Evolutionary conservation across 1,140 invertebrate genomes (phyloP), one percentile per base, ranked within the genome.

Genomic region (Pinna nobilis): DNA sequence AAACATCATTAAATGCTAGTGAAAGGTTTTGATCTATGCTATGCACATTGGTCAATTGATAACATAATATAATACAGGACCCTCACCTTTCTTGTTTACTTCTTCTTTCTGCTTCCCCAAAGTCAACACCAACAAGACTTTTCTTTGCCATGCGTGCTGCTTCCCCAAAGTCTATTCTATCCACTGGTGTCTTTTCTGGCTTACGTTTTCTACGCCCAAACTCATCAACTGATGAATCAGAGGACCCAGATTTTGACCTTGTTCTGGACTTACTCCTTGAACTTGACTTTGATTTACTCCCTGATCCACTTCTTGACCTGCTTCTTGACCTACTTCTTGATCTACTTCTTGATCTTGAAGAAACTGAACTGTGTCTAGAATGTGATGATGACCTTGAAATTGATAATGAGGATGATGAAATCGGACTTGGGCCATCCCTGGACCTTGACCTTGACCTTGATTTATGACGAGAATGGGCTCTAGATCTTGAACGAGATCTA

Each of bases 171-270:
- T 75, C 73, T 5, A 75, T 59, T 49, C 64, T 64, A 50, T 75
- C 73, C 6, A 75, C 57, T 23, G 73, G 73, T 41, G 39, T 69
- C 33, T 50, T 70, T 28, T 61, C 60, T 15, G 59, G 61, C 23
- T 68, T 70, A 4, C 73, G 50, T 50, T 75, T 75, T n/a, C 66
- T 55, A n/a, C 73, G 53, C 5, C 73, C 73, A 75, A 75, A 75
- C 33, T 75, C 73, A 51, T 75, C 73, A 0, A 75, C 73, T 57
- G 72, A 74, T 6, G 72, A 69, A 23, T 60, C 61, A 11, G 73
- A 75, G 23, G 73, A 75, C 23, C 61, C 37, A 20, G 73, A 75
- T 0, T 15, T 35, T 70, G 68, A 70, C 33, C 59, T 70, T 51
- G 57, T 50, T 28, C 32, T 51, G 11, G 57, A 39, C 39, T 60